A percentile compares a stretch with the other conserved stretches of the same genome.
phyloP scores from a whole-genome alignment of 2,888 invertebrate genomes.

The Hemicrepidius hirtus region DNA sequence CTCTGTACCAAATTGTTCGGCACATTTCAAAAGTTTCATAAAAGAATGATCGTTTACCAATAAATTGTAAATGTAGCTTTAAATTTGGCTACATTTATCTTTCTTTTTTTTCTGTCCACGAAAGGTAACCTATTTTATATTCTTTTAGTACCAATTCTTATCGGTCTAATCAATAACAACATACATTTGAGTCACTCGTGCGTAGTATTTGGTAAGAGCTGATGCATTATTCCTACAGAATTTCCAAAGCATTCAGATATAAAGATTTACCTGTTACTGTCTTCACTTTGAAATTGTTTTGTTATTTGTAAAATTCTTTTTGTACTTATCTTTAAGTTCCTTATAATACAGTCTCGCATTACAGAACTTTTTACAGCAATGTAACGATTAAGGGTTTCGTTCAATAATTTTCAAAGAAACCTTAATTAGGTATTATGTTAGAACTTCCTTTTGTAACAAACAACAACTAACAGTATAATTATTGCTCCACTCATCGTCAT shows the following conservation, averaged over 20 bases:
- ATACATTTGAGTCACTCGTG: conserved; percentile 35
- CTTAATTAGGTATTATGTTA: too few relatives aligned
- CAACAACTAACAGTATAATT: too few relatives aligned
- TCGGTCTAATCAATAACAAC: conserved; percentile 33
- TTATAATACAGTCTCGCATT: too few relatives aligned
- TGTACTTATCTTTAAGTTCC: too few relatives aligned
- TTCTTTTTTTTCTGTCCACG: conserved; percentile 5
- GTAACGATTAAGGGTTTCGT: too few relatives aligned
- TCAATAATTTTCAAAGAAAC: too few relatives aligned
- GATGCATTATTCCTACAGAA: conserved; percentile 18
- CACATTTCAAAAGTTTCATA: not conserved
- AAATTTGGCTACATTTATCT: conserved; percentile 18
- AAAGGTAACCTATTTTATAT: conserved; percentile 7
- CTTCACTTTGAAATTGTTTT: not conserved
- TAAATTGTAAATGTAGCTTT: conserved; percentile 1
- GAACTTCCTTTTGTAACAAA: too few relatives aligned
- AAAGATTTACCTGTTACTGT: conserved; percentile 1
- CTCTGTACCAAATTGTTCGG: not conserved
- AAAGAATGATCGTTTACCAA: conserved; percentile 44
- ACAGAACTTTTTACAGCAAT: too few relatives aligned
- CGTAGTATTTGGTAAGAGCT: conserved; percentile 34
- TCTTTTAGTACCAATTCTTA: conserved; percentile 20
- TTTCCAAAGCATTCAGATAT: not conserved
- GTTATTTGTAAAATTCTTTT: too few relatives aligned
- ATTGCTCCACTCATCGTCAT: too few relatives aligned